A percentile compares a stretch with the other conserved stretches of the same genome.
Evolutionary conservation across 2,113 vertebrate species (phyloP).

Genomic region (Apteryx mantelli): DNA sequence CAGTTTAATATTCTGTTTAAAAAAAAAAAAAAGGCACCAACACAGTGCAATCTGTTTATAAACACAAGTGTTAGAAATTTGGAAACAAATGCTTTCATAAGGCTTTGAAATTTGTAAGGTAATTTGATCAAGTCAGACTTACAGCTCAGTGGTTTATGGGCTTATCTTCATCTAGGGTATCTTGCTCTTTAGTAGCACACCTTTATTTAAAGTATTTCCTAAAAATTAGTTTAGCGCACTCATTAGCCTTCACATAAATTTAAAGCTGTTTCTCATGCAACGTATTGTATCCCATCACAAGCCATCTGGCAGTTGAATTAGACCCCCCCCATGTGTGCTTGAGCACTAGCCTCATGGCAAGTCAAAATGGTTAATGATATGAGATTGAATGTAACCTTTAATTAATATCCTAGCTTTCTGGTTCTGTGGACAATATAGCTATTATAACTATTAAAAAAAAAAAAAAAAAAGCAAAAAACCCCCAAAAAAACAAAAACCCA

Average conservation of each 20-base stretch:
- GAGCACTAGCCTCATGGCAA: background rate
- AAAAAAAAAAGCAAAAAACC: too few relatives aligned
- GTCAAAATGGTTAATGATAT: background rate
- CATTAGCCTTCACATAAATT: background rate
- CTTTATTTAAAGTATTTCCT: background rate
- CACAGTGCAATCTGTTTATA: background rate
- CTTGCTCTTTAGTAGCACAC: background rate
- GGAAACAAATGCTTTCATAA: background rate
- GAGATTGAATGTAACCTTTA: background rate
- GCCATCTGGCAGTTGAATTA: too few relatives aligned
- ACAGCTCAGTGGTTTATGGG: background rate
- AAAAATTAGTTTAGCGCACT: background rate
- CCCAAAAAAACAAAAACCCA: background rate
- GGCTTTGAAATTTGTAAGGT: background rate
- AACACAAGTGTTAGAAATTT: background rate
- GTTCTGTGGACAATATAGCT: background rate
- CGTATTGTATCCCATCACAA: too few relatives aligned
- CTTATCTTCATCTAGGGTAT: background rate
- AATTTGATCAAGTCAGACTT: background rate
- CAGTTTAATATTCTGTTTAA: background rate
- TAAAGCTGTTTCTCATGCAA: background rate
- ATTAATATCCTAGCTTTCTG: background rate
- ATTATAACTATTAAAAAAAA: too few relatives aligned
- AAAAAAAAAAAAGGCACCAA: background rate
- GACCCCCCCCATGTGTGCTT: background rate